Evolutionary conservation across 2,113 vertebrate species (phyloP), one percentile per base, ranked within the genome.

Genomic region (Salminus brasiliensis): DNA sequence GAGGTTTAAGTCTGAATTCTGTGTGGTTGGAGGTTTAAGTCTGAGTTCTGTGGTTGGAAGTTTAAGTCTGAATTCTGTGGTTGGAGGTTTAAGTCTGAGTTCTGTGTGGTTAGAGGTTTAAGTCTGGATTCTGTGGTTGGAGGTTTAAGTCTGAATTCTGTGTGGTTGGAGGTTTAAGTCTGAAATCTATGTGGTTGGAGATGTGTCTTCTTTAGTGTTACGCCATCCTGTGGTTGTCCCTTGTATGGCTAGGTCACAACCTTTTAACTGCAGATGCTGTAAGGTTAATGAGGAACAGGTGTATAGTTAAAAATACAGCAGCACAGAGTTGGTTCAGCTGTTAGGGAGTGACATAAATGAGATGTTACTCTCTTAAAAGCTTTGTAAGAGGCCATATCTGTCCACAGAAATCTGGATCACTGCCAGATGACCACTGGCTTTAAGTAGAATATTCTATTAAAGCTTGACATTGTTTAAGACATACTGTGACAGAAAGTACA

Each of bases 141-240:
- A n/a, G n/a, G n/a, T n/a, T n/a, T n/a, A n/a, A n/a, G n/a, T n/a
- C n/a, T n/a, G n/a, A n/a, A n/a, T n/a, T n/a, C n/a, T n/a, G n/a
- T n/a, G n/a, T n/a, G n/a, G n/a, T n/a, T n/a, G n/a, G n/a, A n/a
- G n/a, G n/a, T n/a, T n/a, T n/a, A n/a, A n/a, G n/a, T n/a, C n/a
- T n/a, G n/a, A n/a, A n/a, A n/a, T n/a, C n/a, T n/a, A n/a, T n/a
- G n/a, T n/a, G n/a, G n/a, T n/a, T 49, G 18, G 43, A 15, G 43
- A 15, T 21, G 47, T 66, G 60, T 30, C 12, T 12, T 55, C 41
- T 29, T 69, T 9, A 57, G 27, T 76, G 59, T 41, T 25, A 52
- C 68, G 67, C 78, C 77, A 39, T 36, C 78, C 41, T 76, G 82
- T 80, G 82, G 82, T 45, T 36, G 8, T 29, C 8, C 36, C 1